phyloP scores from a whole-genome alignment of 2,113 vertebrate genomes.

The Chloroceryle aenea region DNA sequence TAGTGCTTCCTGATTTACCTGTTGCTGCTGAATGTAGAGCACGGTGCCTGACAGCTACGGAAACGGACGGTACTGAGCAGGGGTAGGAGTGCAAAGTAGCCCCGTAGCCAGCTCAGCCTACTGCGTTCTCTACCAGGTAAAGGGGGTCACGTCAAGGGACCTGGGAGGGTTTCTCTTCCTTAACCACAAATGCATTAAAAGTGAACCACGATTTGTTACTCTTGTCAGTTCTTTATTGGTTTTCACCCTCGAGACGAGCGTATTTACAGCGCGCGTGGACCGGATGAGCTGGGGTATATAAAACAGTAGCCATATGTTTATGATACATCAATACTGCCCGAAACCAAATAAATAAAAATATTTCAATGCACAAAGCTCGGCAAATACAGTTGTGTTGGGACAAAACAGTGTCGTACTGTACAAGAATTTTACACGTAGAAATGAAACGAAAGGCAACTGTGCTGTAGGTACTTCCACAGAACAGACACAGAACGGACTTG shows the following conservation, averaged over 20 bases:
- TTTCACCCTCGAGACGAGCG: constrained; percentile 80
- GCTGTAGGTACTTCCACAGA: constrained; percentile 71
- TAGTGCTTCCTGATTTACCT: not conserved
- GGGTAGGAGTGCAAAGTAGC: not conserved
- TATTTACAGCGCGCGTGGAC: constrained; percentile 83
- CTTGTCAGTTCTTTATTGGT: constrained; percentile 82
- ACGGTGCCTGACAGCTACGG: not conserved
- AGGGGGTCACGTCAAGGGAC: not conserved
- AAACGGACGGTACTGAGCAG: not conserved
- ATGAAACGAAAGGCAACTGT: constrained; percentile 75
- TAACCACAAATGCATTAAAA: not conserved
- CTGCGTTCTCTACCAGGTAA: not conserved
- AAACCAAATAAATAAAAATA: constrained; percentile 86
- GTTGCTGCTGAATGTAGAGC: not conserved
- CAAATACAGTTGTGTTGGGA: constrained; percentile 70
- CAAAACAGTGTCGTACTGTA: constrained; percentile 71
- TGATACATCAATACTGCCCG: constrained; percentile 82
- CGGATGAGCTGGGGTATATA: constrained; percentile 80
- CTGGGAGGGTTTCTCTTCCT: not conserved
- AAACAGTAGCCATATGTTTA: constrained; percentile 80
- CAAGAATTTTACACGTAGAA: constrained; percentile 77
- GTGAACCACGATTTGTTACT: not conserved
- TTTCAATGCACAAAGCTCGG: constrained; percentile 76
- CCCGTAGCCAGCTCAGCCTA: not conserved
- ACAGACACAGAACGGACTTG: constrained; percentile 54